Evolutionary conservation across 2,888 invertebrate species (phyloP).

Genomic region (Drosophila hawaiiensis): DNA sequence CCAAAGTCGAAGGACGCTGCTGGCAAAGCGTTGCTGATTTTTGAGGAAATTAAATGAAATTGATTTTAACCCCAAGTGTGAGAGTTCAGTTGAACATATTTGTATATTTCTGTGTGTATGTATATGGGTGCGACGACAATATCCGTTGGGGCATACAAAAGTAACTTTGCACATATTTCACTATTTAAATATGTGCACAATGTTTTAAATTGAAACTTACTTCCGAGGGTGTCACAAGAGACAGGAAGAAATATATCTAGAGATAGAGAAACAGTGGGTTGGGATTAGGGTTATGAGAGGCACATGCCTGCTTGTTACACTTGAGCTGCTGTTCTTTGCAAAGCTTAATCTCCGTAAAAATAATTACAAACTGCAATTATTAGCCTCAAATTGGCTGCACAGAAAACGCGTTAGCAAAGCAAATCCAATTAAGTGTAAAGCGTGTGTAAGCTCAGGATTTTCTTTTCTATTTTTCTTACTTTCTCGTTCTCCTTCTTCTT

Average conservation of each 20-base stretch:
- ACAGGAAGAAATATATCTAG: neutral
- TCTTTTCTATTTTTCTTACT: slow-evolving; percentile 14
- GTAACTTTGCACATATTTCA: slow-evolving; percentile 32
- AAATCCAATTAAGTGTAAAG: slow-evolving; percentile 79
- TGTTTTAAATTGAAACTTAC: slow-evolving; percentile 65
- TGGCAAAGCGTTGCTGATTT: slow-evolving; percentile 66
- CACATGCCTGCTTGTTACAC: slow-evolving; percentile 16
- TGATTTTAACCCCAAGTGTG: slow-evolving; percentile 70
- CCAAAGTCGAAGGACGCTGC: slow-evolving; percentile 69
- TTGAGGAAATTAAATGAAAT: slow-evolving; percentile 77
- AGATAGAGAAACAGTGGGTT: neutral
- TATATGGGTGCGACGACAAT: slow-evolving; percentile 9
- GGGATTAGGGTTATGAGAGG: neutral
- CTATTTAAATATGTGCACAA: slow-evolving; percentile 48
- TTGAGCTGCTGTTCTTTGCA: slow-evolving; percentile 48
- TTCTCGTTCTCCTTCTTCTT: neutral
- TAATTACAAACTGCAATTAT: slow-evolving; percentile 79
- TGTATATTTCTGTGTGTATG: slow-evolving; percentile 7
- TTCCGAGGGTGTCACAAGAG: slow-evolving; percentile 27
- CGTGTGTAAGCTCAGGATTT: slow-evolving; percentile 72
- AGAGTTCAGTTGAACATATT: slow-evolving; percentile 30
- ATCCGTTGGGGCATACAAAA: slow-evolving; percentile 23
- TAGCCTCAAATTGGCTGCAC: slow-evolving; percentile 51
- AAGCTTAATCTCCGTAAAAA: slow-evolving; percentile 58
- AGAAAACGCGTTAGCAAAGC: slow-evolving; percentile 53